These are phyloP conservation scores for Andrena flavipes DNA, from an alignment of 2,888 invertebrate species.

Conservation along the genomic window DNA sequence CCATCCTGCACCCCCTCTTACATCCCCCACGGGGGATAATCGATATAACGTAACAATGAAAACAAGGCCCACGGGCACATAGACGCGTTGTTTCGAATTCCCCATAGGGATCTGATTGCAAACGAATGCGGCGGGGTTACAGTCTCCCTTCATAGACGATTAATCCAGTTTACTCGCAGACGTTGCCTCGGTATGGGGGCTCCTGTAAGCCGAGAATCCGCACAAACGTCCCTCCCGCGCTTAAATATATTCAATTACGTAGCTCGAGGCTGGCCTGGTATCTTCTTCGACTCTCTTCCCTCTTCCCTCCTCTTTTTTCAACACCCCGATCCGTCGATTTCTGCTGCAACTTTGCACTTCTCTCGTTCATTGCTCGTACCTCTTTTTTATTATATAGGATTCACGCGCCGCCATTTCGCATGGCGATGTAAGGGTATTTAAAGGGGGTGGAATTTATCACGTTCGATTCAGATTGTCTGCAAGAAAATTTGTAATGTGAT, in stretches of 20 bases:
- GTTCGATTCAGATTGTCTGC: too few species aligned
- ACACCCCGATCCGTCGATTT: constrained; percentile 16
- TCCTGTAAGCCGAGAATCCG: constrained; percentile 83
- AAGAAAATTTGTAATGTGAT: too few species aligned
- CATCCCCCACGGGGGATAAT: constrained; percentile 12
- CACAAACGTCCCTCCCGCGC: constrained; percentile 82
- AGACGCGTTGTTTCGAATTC: constrained; percentile 72
- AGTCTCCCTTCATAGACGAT: constrained; percentile 83
- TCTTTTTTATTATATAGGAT: background rate
- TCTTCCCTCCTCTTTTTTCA: background rate
- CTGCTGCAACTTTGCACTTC: constrained; percentile 25
- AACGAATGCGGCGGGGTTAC: constrained; percentile 76
- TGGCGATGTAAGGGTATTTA: background rate
- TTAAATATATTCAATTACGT: constrained; percentile 82
- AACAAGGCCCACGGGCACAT: constrained; percentile 45
- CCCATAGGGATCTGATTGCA: constrained; percentile 78
- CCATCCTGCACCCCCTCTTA: background rate
- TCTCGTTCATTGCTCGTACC: background rate
- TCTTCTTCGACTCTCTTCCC: constrained; percentile 18
- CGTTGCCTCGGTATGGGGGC: constrained; percentile 74
- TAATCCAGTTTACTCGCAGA: constrained; percentile 85
- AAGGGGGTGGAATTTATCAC: too few species aligned
- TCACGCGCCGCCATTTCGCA: background rate
- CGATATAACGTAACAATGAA: constrained; percentile 56
- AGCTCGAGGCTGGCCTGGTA: constrained; percentile 58